Percentiles rank a stretch among this genome's conserved stretches.
Evolutionary conservation across 1,140 invertebrate species (phyloP).

Genomic region (Tetranychus cinnabarinus): DNA sequence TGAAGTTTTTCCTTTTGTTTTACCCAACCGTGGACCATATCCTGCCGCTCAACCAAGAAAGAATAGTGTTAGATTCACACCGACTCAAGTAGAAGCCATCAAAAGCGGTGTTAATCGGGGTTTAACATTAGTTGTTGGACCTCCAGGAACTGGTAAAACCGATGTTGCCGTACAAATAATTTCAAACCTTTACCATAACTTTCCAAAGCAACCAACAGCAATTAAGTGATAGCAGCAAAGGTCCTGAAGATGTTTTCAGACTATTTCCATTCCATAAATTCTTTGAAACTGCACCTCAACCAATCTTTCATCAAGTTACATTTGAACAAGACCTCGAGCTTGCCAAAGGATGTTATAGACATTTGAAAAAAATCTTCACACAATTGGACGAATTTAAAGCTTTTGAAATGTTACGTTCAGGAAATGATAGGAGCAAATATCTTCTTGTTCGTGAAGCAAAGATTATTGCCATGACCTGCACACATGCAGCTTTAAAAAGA

Average conservation of each 20-base stretch:
- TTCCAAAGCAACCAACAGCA: slow-evolving; percentile 75
- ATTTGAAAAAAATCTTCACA: slow-evolving; percentile 84
- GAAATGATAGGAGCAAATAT: slow-evolving; percentile 83
- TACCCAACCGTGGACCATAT: slow-evolving; percentile 70
- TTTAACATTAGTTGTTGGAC: slow-evolving; percentile 88
- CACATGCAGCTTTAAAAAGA: slow-evolving; percentile 89
- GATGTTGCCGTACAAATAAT: slow-evolving; percentile 99
- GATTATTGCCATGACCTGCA: slow-evolving; percentile 99
- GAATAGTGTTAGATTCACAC: slow-evolving; percentile 84
- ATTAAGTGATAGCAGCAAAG: slow-evolving; percentile 18
- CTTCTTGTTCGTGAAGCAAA: slow-evolving; percentile 94
- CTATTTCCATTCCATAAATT: slow-evolving; percentile 81
- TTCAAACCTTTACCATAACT: slow-evolving; percentile 97
- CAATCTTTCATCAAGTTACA: slow-evolving; percentile 53
- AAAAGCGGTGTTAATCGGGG: slow-evolving; percentile 94
- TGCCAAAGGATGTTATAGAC: slow-evolving; percentile 77
- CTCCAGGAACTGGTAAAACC: slow-evolving; percentile 91
- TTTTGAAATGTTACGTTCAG: slow-evolving; percentile 70
- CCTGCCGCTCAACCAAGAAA: slow-evolving; percentile 72
- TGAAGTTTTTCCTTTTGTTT: slow-evolving; percentile 56
- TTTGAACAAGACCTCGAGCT: slow-evolving; percentile 72
- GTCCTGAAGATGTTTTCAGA: slow-evolving; percentile 25
- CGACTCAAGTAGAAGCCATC: slow-evolving; percentile 85
- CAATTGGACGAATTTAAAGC: slow-evolving; percentile 94
- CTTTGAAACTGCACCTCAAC: slow-evolving; percentile 74